Base-by-base conservation (phyloP, 2,797 vertebrate genomes). In the Vultur gryphus region DNA sequence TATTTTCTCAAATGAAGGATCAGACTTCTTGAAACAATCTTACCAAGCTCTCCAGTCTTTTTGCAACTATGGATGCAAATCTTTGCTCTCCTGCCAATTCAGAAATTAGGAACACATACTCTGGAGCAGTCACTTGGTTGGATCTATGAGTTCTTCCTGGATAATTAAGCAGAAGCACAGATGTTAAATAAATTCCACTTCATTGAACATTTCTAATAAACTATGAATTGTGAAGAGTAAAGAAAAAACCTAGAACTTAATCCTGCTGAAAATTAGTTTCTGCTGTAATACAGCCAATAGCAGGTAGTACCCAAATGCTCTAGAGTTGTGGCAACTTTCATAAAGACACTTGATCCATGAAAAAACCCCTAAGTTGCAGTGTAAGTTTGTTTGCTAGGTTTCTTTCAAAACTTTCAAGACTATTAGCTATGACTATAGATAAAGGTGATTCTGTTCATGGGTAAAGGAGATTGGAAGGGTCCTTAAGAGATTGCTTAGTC, bases 11-110 rank as follows among this genome's bases (percentile, higher is more conserved):
- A 83, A 77, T 5, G 28, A 93, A 57, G 23, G n/a, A 62, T 52
- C 28, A 77, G 58, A 61, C 13, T 39, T 57, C 75, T 77, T 59
- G 49, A 81, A 87, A 75, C 41, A 87, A 85, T 52, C 98, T 97
- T 97, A 99, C 99, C 99, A 99, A 98, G 89, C 99, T 99, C 96
- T 99, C 99, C 41, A 99, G 98, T 97, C 99, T 98, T 98, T 99
- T 99, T 95, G 99, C 99, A 95, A 99, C 99, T 59, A 99, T 99
- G 16, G 99, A 99, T 64, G 99, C 99, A 97, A 99, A 99, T 97
- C 99, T 98, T 89, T 99, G 99, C 96, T 99, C 99, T 98, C 99
- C 99, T 43, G 99, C 99, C 29, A 99, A 98, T 93, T 99, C 99
- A 1, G 99, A 99, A 97, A 99, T 99, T 81, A 99, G 98, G 97